A percentile compares a stretch with the other conserved stretches of the same genome.
Evolutionary conservation across 2,113 vertebrate species (phyloP).

Genomic region (Heterocephalus glaber): DNA sequence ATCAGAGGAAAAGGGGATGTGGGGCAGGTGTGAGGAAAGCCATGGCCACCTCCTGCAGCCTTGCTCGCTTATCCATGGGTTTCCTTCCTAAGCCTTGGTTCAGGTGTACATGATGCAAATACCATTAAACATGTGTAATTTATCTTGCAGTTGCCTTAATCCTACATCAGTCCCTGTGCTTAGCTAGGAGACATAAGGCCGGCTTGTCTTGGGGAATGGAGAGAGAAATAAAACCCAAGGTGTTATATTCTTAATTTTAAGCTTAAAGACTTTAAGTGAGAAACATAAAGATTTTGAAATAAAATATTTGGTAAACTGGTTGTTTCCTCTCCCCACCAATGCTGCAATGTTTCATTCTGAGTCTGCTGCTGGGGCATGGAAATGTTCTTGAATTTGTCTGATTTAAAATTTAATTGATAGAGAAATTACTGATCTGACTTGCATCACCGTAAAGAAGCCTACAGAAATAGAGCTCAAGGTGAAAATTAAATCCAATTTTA

Average conservation of each 20-base stretch:
- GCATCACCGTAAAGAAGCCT: background rate
- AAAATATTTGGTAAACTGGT: background rate
- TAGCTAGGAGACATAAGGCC: background rate
- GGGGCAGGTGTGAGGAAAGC: background rate
- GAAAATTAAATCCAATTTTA: slow-evolving; percentile 31
- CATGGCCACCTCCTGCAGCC: fast-evolving
- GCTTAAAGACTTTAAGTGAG: background rate
- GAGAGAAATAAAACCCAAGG: background rate
- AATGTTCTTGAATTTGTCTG: background rate
- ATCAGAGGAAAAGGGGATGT: background rate
- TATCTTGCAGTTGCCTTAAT: background rate
- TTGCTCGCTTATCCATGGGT: background rate
- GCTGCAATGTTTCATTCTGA: background rate
- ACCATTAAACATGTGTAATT: background rate
- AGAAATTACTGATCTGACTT: background rate
- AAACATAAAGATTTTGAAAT: background rate
- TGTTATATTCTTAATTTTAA: slow-evolving; percentile 18
- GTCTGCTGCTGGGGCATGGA: background rate
- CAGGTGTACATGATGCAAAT: background rate
- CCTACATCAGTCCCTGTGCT: background rate
- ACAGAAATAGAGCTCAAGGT: background rate
- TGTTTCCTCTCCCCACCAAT: background rate
- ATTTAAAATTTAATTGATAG: background rate
- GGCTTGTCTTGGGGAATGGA: background rate
- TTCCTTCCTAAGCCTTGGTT: background rate